Evolutionary conservation across 2,113 vertebrate genomes (phyloP), one percentile per base, ranked within the genome.

Genomic region (Tylochromis polylepis): DNA sequence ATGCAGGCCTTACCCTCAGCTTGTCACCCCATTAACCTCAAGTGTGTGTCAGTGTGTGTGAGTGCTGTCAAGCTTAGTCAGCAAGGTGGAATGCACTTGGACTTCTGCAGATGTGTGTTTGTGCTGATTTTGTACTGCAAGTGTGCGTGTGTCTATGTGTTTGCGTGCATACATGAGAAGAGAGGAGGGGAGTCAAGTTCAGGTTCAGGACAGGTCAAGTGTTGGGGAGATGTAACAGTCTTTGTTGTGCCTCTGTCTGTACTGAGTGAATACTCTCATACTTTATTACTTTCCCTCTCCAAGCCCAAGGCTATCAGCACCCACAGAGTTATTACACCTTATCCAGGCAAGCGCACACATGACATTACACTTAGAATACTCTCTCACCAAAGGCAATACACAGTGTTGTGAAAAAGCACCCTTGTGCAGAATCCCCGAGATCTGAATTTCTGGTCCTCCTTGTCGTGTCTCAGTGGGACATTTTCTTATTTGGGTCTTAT

Each of bases 21-120:
- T 88, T 27, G 20, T 88, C 92, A 89, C 85, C 89, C 89, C 88
- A 92, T 92, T 91, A 91, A 89, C 89, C 60, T 51, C 18, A 8
- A 62, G 58, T 53, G 83, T 20, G 57, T 65, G 49, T 41, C 56
- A 12, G 49, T 60, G 78, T 65, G 82, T 59, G 75, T 62, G 88
- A 8, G 38, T 51, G 15, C 41, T 75, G 7, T 82, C 11, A 75
- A 34, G 88, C 90, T 88, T 88, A 89, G 90, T 93, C 90, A 89
- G 91, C 91, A 89, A 8, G 27, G 29, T 80, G 55, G 12, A 34
- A 46, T 38, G 29, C 43, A 58, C 81, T 58, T 49, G 36, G 51
- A 38, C 78, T 6, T 22, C 14, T 18, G 36, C 16, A 86, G 46
- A 46, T 84, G 56, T 83, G 53, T 16, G 38, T 38, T 56, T 77